Percentiles rank a stretch among this genome's conserved stretches.
These are phyloP conservation scores for Ganaspis sp. DNA, from an alignment of 1,140 invertebrate species.

Conservation along the genomic window DNA sequence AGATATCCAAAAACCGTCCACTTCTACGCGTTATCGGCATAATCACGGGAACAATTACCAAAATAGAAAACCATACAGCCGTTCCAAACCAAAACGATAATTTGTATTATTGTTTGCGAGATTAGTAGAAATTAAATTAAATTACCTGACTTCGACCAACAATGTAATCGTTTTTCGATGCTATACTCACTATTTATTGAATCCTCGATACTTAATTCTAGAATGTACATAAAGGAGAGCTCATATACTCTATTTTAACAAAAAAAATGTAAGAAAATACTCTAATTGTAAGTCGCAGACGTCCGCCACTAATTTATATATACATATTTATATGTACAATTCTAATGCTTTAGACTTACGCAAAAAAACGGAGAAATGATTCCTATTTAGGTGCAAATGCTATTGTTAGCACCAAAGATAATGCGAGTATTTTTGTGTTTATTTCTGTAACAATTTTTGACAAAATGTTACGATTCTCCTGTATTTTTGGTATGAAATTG, in stretches of 20 bases:
- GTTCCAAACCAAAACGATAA: slow-evolving; percentile 73
- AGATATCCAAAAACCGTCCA: slow-evolving; percentile 72
- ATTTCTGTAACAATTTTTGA: not conserved
- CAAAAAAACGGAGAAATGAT: not conserved
- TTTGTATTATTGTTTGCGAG: slow-evolving; percentile 34
- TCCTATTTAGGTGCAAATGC: slow-evolving; percentile 3
- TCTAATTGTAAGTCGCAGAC: not conserved
- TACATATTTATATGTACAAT: not conserved
- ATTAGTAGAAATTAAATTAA: not conserved
- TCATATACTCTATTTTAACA: slow-evolving; percentile 8
- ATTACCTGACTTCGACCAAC: not conserved
- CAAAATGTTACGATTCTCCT: not conserved
- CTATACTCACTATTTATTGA: not conserved
- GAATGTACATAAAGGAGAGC: not conserved
- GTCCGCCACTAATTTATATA: slow-evolving; percentile 6
- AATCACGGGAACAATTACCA: slow-evolving; percentile 63
- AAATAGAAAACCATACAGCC: slow-evolving; percentile 70
- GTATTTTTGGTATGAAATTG: slow-evolving; percentile 18
- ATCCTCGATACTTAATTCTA: not conserved
- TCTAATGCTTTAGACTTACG: not conserved
- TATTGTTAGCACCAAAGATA: not conserved
- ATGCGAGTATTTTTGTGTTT: slow-evolving; percentile 2
- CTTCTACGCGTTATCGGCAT: slow-evolving; percentile 65
- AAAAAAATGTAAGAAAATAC: not conserved
- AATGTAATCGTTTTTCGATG: not conserved